A percentile compares a stretch with the other conserved stretches of the same genome.
Evolutionary conservation across 2,888 invertebrate genomes (phyloP).

Genomic region (Alsophila aescularia): DNA sequence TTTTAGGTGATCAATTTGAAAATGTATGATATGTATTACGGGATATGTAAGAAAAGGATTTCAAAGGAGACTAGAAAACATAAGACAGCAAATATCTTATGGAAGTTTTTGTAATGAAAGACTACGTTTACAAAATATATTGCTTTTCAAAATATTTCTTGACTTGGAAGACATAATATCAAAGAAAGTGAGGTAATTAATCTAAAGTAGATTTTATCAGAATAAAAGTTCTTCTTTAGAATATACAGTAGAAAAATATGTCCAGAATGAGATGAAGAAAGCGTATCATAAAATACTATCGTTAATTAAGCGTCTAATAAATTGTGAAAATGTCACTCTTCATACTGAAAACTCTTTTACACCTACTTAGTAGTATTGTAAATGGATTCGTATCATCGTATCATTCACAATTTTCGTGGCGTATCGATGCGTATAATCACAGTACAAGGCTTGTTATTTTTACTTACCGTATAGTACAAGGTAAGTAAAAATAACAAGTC

Average conservation of each 20-base stretch:
- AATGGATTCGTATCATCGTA: slow-evolving; percentile 10
- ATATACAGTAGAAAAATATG: slow-evolving; percentile 17
- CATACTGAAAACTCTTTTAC: slow-evolving; percentile 42
- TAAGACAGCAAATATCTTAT: neutral
- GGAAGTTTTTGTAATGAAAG: too few species aligned
- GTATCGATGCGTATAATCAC: too few species aligned
- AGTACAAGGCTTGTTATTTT: too few species aligned
- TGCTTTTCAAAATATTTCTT: slow-evolving; percentile 3
- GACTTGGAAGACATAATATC: slow-evolving; percentile 29
- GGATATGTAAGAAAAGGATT: slow-evolving; percentile 58
- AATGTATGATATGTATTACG: slow-evolving; percentile 55
- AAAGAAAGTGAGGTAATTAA: slow-evolving; percentile 22
- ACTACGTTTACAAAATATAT: slow-evolving; percentile 5
- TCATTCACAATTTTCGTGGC: neutral
- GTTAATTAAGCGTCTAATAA: slow-evolving; percentile 46
- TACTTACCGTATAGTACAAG: too few species aligned
- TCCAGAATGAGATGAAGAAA: slow-evolving; percentile 30
- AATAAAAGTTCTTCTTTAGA: neutral
- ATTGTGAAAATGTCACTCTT: slow-evolving; percentile 36
- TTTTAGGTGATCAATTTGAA: slow-evolving; percentile 6
- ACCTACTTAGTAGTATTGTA: slow-evolving; percentile 29
- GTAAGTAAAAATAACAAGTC: too few species aligned
- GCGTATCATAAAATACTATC: slow-evolving; percentile 38
- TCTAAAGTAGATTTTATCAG: slow-evolving; percentile 3
- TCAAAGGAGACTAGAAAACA: slow-evolving; percentile 27